Evolutionary conservation across 2,888 invertebrate species (phyloP).

Genomic region (Aleiodes testaceus): DNA sequence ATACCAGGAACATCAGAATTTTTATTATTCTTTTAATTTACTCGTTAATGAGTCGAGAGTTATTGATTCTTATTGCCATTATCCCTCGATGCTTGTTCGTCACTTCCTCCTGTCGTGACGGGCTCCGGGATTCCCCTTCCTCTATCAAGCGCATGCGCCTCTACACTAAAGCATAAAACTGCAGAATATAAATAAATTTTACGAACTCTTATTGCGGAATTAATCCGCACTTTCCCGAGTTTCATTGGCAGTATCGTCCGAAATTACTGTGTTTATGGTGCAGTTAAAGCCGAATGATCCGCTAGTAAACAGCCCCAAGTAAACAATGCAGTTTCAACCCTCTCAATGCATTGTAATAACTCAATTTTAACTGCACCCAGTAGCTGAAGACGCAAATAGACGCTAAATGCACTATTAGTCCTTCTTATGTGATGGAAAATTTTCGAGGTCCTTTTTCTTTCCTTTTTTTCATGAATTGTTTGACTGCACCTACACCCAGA

Average conservation of each 20-base stretch:
- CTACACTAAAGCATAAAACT: neutral
- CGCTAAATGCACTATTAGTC: too few relatives aligned
- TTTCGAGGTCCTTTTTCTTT: neutral
- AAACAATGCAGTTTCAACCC: slow-evolving; percentile 7
- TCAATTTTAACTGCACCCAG: neutral
- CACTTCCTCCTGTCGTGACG: too few relatives aligned
- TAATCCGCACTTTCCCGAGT: slow-evolving; percentile 5
- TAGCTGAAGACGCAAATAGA: neutral
- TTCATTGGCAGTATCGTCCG: slow-evolving; percentile 16
- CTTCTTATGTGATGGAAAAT: neutral
- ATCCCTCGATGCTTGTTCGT: too few relatives aligned
- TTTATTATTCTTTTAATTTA: slow-evolving; percentile 12
- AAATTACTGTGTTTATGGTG: slow-evolving; percentile 28
- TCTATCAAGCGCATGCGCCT: too few relatives aligned
- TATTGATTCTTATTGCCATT: slow-evolving; percentile 15
- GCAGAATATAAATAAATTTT: neutral
- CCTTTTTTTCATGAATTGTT: neutral
- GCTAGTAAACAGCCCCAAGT: neutral
- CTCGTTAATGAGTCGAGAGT: slow-evolving; percentile 16
- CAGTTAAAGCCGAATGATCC: neutral
- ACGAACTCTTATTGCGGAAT: slow-evolving; percentile 1
- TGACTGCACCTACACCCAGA: slow-evolving; percentile 34
- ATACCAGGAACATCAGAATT: slow-evolving; percentile 25
- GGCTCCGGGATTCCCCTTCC: too few relatives aligned
- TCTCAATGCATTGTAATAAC: neutral